Evolutionary conservation across 2,113 vertebrate genomes (phyloP).

Genomic region (Quiscalus mexicanus): DNA sequence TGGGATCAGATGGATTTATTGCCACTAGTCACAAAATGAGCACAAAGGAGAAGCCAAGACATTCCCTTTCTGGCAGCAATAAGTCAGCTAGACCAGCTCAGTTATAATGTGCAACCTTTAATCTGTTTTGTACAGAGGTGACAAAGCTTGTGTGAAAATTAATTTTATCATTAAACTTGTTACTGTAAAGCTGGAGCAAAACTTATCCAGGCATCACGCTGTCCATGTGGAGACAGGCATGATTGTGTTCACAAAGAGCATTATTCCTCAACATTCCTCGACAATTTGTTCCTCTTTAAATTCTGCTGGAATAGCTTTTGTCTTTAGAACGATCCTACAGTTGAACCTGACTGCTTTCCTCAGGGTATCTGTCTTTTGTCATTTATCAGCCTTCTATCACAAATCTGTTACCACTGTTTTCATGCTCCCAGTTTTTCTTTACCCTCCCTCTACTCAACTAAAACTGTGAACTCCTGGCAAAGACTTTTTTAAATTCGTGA

Average conservation of each 20-base stretch:
- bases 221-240: background rate
- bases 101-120: background rate
- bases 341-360: background rate
- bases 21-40: background rate
- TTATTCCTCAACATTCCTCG: background rate
- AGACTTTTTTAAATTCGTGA: background rate
- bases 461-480: background rate
- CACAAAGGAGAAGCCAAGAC: background rate
- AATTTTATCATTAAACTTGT: background rate
- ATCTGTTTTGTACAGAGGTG: background rate
- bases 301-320: background rate
- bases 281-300: background rate
- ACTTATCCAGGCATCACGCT: background rate
- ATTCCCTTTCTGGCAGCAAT: background rate
- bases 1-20: background rate
- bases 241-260: background rate
- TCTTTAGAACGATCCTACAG: background rate
- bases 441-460: background rate
- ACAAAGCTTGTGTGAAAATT: background rate
- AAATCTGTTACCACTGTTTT: background rate
- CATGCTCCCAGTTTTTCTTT: background rate
- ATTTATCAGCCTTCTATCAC: background rate
- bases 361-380: background rate
- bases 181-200: background rate
- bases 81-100: background rate